These are phyloP conservation scores for Trinorchestia longiramus DNA, from an alignment of 1,140 invertebrate genomes.

Conservation along the genomic window DNA sequence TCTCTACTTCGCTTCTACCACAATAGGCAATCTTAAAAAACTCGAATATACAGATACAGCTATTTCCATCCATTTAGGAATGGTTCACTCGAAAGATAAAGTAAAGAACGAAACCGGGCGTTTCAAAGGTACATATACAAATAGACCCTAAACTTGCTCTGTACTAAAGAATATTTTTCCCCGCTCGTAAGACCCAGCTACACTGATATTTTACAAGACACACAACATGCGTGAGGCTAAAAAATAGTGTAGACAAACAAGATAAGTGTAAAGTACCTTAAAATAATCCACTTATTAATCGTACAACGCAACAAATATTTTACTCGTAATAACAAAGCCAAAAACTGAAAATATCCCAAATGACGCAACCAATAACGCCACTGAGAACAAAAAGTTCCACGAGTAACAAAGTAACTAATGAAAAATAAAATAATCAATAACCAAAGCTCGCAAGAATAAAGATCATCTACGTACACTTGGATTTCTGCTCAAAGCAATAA, in stretches of 20 bases:
- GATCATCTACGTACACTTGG: not conserved
- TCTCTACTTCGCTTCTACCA: not conserved
- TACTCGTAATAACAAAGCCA: not conserved
- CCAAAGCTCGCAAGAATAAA: not conserved
- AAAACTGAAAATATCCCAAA: not conserved
- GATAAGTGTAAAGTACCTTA: not conserved
- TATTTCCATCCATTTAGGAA: not conserved
- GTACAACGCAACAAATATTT: not conserved
- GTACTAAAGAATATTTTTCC: not conserved
- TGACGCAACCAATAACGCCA: not conserved
- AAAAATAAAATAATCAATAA: not conserved
- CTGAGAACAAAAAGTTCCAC: not conserved
- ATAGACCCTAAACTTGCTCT: too few species aligned
- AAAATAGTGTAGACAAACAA: not conserved
- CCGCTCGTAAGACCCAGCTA: not conserved
- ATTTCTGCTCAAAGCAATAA: not conserved
- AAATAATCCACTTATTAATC: not conserved
- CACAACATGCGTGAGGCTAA: not conserved
- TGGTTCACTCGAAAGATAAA: not conserved
- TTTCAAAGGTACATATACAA: not conserved
- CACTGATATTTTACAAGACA: not conserved
- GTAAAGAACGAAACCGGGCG: not conserved
- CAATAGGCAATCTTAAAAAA: not conserved
- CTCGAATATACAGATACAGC: not conserved
- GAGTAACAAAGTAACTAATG: too few species aligned